phyloP scores from a whole-genome alignment of 2,888 invertebrate genomes.

The Megastigmus dorsalis region DNA sequence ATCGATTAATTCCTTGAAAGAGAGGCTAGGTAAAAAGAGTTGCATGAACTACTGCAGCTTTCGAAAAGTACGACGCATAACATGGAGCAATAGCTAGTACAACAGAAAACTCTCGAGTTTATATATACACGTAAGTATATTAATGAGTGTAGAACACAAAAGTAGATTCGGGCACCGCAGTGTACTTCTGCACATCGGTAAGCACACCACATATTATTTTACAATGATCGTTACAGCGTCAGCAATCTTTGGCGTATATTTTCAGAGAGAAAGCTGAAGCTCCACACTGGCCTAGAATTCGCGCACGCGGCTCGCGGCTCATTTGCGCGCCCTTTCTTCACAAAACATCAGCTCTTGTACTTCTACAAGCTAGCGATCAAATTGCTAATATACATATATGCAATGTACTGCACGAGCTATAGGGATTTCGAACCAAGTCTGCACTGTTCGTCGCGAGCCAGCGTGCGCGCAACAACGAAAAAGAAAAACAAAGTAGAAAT shows the following conservation, averaged over 20 bases:
- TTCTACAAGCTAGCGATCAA: no score
- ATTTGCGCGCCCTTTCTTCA: no score
- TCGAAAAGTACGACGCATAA: slow-evolving; percentile 18
- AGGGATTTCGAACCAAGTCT: no score
- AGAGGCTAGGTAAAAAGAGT: no score
- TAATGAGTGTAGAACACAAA: slow-evolving; percentile 69
- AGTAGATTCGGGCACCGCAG: slow-evolving; percentile 66
- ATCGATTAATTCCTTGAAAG: no score
- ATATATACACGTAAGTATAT: slow-evolving; percentile 50
- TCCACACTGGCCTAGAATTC: slow-evolving; percentile 50
- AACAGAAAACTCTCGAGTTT: slow-evolving; percentile 66
- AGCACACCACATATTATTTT: slow-evolving; percentile 70
- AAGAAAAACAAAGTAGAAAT: no score
- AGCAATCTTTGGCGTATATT: slow-evolving; percentile 56
- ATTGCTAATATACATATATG: no score
- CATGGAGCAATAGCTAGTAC: slow-evolving; percentile 68
- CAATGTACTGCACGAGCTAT: no score
- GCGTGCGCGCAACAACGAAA: slow-evolving; percentile 25
- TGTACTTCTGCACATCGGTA: slow-evolving; percentile 68
- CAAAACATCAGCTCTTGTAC: no score
- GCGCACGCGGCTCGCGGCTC: slow-evolving; percentile 44
- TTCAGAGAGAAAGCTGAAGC: slow-evolving; percentile 58
- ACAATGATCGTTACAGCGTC: slow-evolving; percentile 66
- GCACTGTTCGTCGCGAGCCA: no score
- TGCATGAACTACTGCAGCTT: background rate